Evolutionary conservation across 92 coral and sea anemone genomes (phyloP).

Genomic region (Palythoa caribaeorum): DNA sequence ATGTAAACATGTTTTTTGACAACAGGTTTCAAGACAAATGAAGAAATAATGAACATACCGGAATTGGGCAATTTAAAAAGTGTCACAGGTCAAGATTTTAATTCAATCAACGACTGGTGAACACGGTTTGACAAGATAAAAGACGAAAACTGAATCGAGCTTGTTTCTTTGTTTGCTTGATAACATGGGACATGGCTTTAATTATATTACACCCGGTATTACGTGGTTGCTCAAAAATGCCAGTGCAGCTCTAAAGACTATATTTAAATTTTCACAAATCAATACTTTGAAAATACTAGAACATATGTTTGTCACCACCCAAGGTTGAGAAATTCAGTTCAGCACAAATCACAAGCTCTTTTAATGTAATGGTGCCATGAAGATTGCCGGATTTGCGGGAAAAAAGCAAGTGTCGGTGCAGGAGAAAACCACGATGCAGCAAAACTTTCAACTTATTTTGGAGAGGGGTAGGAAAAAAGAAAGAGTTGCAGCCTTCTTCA

Average conservation of each 20-base stretch:
- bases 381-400: no score
- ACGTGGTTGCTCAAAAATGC: not conserved
- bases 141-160: not conserved
- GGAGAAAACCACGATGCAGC: constrained; percentile 10
- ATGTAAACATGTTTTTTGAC: not conserved
- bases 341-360: not conserved
- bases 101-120: not conserved
- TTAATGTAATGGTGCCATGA: not conserved
- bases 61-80: not conserved
- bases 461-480: constrained; percentile 33
- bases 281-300: not conserved
- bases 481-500: constrained; percentile 34
- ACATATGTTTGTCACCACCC: not conserved
- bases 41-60: not conserved
- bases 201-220: no score
- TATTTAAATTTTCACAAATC: not conserved
- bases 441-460: constrained; percentile 26
- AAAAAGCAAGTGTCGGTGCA: not conserved
- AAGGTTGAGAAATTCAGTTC: not conserved
- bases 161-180: not conserved
- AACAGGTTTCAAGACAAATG: not conserved
- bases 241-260: not conserved
- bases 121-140: not conserved
- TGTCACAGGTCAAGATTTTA: not conserved
- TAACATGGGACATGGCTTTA: not conserved